Evolutionary conservation across 2,888 invertebrate species (phyloP).

Genomic region (Xanthia icteritia): DNA sequence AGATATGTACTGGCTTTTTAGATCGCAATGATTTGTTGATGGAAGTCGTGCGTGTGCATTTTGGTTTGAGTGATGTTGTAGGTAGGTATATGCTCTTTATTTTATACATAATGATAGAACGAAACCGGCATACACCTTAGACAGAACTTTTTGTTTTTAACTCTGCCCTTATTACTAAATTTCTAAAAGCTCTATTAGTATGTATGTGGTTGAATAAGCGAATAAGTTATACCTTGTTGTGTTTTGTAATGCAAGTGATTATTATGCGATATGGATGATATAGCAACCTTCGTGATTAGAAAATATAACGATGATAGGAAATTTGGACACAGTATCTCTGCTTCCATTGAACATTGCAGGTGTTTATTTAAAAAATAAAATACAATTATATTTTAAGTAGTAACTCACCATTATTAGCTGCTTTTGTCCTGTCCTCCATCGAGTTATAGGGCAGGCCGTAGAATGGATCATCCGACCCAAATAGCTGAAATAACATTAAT

Average conservation of each 20-base stretch:
- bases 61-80: constrained; percentile 56
- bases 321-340: constrained; percentile 28
- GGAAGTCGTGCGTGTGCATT: constrained; percentile 57
- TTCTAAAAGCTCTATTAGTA: constrained; percentile 52
- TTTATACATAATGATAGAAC: constrained; percentile 44
- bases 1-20: constrained; percentile 58
- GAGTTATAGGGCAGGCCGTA: constrained; percentile 86
- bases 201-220: constrained; percentile 31
- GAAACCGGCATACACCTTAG: constrained; percentile 43
- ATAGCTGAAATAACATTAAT: constrained; percentile 80
- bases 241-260: constrained; percentile 46
- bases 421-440: constrained; percentile 82
- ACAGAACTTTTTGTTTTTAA: constrained; percentile 12
- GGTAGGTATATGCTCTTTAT: constrained; percentile 50
- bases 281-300: constrained; percentile 49
- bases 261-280: constrained; percentile 44
- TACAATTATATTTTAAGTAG: background rate
- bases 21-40: constrained; percentile 57
- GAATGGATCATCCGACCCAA: constrained; percentile 88
- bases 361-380: constrained; percentile 25
- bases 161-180: constrained; percentile 23
- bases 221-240: constrained; percentile 38
- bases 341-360: constrained; percentile 28
- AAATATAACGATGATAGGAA: constrained; percentile 29
- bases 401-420: constrained; percentile 82